phyloP scores from a whole-genome alignment of 1,140 invertebrate genomes.

The Phthorimaea operculella region DNA sequence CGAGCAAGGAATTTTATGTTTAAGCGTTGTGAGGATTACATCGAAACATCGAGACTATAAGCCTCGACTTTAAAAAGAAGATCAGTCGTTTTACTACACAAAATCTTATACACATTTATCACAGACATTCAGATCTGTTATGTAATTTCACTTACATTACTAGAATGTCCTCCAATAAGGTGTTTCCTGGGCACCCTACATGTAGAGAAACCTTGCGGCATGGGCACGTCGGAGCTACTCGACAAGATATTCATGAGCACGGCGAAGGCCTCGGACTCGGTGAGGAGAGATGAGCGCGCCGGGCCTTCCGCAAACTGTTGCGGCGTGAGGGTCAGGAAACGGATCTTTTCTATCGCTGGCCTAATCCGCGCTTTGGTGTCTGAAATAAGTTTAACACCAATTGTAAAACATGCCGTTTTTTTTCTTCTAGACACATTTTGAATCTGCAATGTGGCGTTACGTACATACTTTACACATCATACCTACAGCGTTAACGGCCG shows the following conservation, averaged over 20 bases:
- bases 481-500: no score
- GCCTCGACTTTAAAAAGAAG: no score
- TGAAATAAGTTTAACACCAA: background rate
- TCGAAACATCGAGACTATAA: no score
- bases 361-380: background rate
- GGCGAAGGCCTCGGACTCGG: conserved; percentile 76
- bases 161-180: conserved; percentile 32
- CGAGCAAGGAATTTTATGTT: no score
- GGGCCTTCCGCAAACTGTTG: conserved; percentile 81
- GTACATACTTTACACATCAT: no score
- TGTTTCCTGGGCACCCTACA: conserved; percentile 57
- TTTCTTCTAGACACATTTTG: no score
- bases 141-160: background rate
- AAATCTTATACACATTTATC: no score
- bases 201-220: conserved; percentile 76
- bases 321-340: conserved; percentile 80
- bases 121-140: no score
- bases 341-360: conserved; percentile 69
- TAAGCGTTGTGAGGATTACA: no score
- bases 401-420: no score
- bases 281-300: conserved; percentile 76
- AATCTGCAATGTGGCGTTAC: no score
- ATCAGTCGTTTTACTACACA: no score
- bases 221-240: conserved; percentile 66
- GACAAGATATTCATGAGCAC: conserved; percentile 80